These are phyloP conservation scores for Astropecten irregularis DNA, from an alignment of 53 echinoderm and acorn worm genomes.

Conservation along the genomic window DNA sequence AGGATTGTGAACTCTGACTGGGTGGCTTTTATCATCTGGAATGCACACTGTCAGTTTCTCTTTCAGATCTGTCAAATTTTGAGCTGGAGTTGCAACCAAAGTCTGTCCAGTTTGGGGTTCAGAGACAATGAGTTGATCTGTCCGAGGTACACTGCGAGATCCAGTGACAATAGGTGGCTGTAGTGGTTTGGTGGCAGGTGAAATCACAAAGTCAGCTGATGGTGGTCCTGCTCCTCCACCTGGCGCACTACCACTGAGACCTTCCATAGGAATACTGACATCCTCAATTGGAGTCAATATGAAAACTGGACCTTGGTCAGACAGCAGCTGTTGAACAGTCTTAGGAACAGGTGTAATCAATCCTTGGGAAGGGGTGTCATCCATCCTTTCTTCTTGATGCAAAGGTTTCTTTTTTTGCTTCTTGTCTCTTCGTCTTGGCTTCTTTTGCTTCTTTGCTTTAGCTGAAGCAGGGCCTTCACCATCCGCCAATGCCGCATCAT, in stretches of 20 bases:
- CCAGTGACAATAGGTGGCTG: slow-evolving; percentile 39
- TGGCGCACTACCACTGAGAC: slow-evolving; percentile 17
- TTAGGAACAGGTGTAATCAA: neutral
- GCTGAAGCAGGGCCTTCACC: neutral
- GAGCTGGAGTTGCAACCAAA: slow-evolving; percentile 67
- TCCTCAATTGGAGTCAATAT: slow-evolving; percentile 49
- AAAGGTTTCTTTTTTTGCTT: neutral
- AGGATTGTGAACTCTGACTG: slow-evolving; percentile 53
- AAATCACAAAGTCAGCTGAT: slow-evolving; percentile 45
- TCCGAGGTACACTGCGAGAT: slow-evolving; percentile 6
- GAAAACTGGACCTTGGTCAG: slow-evolving; percentile 61
- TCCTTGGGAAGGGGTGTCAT: neutral
- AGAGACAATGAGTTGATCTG: slow-evolving; percentile 63
- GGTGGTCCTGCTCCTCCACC: slow-evolving; percentile 42
- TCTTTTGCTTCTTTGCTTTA: slow-evolving; percentile 6
- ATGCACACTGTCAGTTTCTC: slow-evolving; percentile 58
- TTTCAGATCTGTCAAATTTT: slow-evolving; percentile 57
- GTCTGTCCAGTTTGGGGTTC: slow-evolving; percentile 71
- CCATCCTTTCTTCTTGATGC: neutral
- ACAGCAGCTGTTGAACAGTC: slow-evolving; percentile 51
- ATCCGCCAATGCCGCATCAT: too few relatives aligned
- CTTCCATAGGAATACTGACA: slow-evolving; percentile 15
- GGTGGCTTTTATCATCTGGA: slow-evolving; percentile 57
- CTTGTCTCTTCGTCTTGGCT: neutral
- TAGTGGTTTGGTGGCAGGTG: neutral